These are phyloP conservation scores for Cephus cinctus DNA, from an alignment of 1,140 invertebrate genomes.

Conservation along the genomic window DNA sequence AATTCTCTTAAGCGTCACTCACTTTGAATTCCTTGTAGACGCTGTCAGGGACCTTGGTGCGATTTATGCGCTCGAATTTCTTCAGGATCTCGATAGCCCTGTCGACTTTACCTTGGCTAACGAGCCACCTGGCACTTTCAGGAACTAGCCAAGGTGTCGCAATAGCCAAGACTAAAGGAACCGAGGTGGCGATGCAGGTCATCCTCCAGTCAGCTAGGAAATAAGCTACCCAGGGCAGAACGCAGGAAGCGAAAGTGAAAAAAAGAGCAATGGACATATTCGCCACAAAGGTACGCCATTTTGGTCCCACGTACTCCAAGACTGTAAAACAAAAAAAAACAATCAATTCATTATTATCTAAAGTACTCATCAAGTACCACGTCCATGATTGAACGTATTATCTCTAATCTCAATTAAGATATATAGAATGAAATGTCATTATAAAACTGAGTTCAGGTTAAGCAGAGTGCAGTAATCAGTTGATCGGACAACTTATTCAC, in stretches of 20 bases:
- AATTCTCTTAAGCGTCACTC: constrained; percentile 44
- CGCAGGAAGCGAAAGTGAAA: constrained; percentile 76
- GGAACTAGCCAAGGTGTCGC: constrained; percentile 75
- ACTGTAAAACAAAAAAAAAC: constrained; percentile 62
- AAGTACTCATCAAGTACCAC: no score
- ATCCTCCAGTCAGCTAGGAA: constrained; percentile 74
- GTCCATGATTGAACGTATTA: no score
- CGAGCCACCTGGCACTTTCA: constrained; percentile 83
- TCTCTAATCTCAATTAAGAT: not conserved
- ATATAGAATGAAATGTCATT: not conserved
- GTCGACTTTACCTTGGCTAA: constrained; percentile 78
- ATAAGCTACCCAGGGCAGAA: constrained; percentile 81
- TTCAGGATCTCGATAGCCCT: constrained; percentile 74
- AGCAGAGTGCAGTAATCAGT: no score
- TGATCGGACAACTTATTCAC: no score
- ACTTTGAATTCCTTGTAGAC: constrained; percentile 73
- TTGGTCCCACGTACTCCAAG: constrained; percentile 83
- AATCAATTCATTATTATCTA: no score
- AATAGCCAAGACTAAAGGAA: constrained; percentile 68
- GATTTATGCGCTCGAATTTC: constrained; percentile 79
- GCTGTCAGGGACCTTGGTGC: constrained; percentile 68
- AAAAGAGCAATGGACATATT: constrained; percentile 89
- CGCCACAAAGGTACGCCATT: constrained; percentile 83
- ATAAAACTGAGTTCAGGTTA: not conserved
- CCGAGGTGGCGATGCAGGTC: constrained; percentile 71